These are phyloP conservation scores for Tragelaphus buxtoni DNA, from an alignment of 2,113 vertebrate genomes.

Conservation along the genomic window DNA sequence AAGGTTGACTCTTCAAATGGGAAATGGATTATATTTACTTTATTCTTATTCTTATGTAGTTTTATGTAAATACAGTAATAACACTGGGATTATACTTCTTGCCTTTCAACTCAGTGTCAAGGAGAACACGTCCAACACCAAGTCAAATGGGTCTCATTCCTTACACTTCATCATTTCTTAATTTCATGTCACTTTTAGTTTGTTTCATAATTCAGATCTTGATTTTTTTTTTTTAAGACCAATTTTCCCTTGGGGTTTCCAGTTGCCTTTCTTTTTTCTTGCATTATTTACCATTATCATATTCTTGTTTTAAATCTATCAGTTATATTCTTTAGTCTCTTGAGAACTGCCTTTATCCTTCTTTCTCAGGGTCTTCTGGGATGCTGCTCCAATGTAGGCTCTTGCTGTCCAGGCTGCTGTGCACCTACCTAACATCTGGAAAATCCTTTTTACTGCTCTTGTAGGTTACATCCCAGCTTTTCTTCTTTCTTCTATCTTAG, in stretches of 20 bases:
- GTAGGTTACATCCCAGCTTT: neutral
- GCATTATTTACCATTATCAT: neutral
- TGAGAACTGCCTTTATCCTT: neutral
- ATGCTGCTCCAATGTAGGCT: neutral
- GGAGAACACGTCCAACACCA: neutral
- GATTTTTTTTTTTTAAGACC: neutral
- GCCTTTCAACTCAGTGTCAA: neutral
- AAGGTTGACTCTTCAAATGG: neutral
- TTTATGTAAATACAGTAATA: neutral
- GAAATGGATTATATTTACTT: neutral
- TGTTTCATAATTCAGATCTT: slow-evolving; percentile 1
- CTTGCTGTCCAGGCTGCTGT: neutral
- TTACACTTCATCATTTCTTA: neutral
- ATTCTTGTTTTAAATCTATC: neutral
- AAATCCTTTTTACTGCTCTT: neutral
- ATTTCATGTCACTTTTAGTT: neutral
- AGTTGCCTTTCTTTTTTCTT: neutral
- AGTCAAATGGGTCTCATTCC: neutral
- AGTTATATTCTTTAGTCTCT: neutral
- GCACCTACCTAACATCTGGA: neutral
- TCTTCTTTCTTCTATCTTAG: neutral
- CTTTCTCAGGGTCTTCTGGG: neutral
- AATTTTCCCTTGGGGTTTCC: neutral
- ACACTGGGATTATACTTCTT: neutral
- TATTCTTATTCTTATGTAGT: neutral